Conservation (phyloP, 1,140 invertebrate species). For the Cataglyphis hispanica region DNA sequence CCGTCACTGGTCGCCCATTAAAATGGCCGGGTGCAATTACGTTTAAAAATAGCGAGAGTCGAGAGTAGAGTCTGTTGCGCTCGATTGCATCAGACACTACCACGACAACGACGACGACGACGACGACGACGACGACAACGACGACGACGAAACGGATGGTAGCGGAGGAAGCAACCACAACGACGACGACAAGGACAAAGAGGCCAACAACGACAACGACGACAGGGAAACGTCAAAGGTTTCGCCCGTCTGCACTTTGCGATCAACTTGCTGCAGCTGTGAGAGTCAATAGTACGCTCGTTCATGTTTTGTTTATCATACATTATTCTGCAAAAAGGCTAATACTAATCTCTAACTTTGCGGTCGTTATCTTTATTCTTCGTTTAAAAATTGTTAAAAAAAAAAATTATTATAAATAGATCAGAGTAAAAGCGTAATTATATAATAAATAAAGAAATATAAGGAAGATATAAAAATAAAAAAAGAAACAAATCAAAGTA, state of each 20-base stretch:
- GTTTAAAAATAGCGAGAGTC: constrained; percentile 84
- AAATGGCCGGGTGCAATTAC: constrained; percentile 84
- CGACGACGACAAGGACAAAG: constrained; percentile 36
- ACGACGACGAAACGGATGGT: constrained; percentile 72
- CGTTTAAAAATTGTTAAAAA: neutral
- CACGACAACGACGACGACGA: constrained; percentile 60
- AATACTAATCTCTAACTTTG: constrained; percentile 7
- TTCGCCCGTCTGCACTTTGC: constrained; percentile 9
- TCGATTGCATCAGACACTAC: constrained; percentile 84
- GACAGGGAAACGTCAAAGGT: constrained; percentile 62
- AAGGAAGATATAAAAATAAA: neutral
- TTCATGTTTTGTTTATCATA: constrained; percentile 25
- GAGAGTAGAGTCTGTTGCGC: constrained; percentile 81
- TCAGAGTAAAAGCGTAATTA: neutral
- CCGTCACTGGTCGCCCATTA: constrained; percentile 82
- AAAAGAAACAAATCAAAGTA: neutral
- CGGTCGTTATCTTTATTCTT: constrained; percentile 8
- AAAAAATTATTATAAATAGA: neutral
- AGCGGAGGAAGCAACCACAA: constrained; percentile 76
- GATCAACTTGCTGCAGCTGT: constrained; percentile 37
- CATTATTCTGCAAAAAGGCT: constrained; percentile 22
- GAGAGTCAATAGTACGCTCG: constrained; percentile 19
- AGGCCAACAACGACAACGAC: constrained; percentile 24
- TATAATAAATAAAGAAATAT: neutral
- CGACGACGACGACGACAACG: constrained; percentile 23